A percentile compares a stretch with the other conserved stretches of the same genome.
These are phyloP conservation scores for Tribolium madens DNA, from an alignment of 1,140 invertebrate species.

Conservation along the genomic window DNA sequence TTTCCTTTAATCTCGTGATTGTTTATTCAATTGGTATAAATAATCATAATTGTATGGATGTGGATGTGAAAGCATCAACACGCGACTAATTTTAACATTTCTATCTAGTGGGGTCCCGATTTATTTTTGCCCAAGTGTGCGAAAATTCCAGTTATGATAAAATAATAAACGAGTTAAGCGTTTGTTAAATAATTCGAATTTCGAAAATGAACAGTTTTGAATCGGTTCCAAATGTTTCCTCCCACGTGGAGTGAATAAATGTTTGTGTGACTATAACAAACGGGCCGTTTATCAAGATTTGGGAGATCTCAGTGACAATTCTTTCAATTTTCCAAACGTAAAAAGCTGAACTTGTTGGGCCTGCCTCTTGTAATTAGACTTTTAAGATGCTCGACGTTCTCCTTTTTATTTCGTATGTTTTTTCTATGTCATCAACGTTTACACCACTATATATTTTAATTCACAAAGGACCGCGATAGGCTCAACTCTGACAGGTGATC, in stretches of 20 bases:
- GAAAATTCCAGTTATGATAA: not conserved
- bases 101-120: not conserved
- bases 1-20: slow-evolving; percentile 11
- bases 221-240: not conserved
- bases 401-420: not conserved
- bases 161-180: not conserved
- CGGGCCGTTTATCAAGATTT: slow-evolving; percentile 12
- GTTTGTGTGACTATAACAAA: slow-evolving; percentile 4
- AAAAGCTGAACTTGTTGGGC: not conserved
- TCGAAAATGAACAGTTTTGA: not conserved
- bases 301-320: not conserved
- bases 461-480: slow-evolving; percentile 17
- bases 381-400: not conserved
- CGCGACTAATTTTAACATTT: not conserved
- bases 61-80: not conserved
- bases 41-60: slow-evolving; percentile 13
- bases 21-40: slow-evolving; percentile 4
- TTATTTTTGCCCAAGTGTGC: not conserved
- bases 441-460: slow-evolving; percentile 3
- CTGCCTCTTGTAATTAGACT: not conserved
- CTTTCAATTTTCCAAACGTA: slow-evolving; percentile 1
- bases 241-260: not conserved
- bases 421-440: not conserved
- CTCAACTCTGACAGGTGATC: slow-evolving; percentile 11
- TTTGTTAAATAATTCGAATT: not conserved